Conservation (phyloP, 2,113 vertebrate genomes). For the Tachysurus fulvidraco region DNA sequence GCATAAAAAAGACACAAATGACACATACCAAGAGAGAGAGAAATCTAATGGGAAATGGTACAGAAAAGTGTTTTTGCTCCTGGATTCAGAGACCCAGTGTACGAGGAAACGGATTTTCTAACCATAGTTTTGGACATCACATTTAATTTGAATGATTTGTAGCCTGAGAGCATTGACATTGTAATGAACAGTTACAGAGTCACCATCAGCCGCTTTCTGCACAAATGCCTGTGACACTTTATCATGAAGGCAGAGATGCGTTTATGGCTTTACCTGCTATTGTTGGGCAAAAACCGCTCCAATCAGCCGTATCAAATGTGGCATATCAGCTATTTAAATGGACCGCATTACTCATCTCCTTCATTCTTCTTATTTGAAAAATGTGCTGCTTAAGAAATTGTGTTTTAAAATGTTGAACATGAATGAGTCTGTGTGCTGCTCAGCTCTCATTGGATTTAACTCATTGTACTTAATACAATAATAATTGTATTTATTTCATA, state of each 20-base stretch:
- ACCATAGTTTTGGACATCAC: constrained; percentile 19
- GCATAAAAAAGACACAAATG: not conserved
- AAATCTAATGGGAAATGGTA: not conserved
- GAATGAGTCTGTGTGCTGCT: not conserved
- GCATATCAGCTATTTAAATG: constrained; percentile 43
- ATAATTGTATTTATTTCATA: not conserved
- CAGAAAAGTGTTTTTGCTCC: not conserved
- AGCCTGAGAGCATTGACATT: constrained; percentile 37
- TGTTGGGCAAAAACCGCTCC: constrained; percentile 18
- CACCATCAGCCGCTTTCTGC: constrained; percentile 43
- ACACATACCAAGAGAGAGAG: not conserved
- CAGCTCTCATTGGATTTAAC: not conserved
- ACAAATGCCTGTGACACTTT: constrained; percentile 46
- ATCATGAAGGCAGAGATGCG: constrained; percentile 27
- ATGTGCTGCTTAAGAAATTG: not conserved
- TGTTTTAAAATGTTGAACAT: not conserved
- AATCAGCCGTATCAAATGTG: constrained; percentile 44
- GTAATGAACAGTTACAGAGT: constrained; percentile 42
- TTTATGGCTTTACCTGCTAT: constrained; percentile 33
- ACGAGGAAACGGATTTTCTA: constrained; percentile 31
- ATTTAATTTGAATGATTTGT: constrained; percentile 42
- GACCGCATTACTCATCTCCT: constrained; percentile 20
- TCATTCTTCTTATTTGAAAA: constrained; percentile 2
- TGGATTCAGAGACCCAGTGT: not conserved
- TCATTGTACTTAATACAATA: not conserved